Conservation (phyloP, 1,140 invertebrate species). For the Drosophila pectinifera region DNA sequence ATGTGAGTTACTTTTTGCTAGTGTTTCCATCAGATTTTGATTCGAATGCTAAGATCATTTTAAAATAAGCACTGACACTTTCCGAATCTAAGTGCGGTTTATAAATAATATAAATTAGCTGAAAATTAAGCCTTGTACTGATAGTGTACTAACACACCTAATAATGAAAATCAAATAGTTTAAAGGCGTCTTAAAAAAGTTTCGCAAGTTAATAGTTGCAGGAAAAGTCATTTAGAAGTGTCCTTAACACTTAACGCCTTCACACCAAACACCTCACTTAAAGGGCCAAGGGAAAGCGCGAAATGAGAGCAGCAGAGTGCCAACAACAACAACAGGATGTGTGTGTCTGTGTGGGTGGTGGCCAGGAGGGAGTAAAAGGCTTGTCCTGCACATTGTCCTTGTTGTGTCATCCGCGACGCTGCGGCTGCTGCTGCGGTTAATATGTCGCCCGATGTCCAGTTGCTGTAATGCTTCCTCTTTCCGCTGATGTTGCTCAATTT, state of each 20-base stretch:
- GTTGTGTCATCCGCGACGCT: conserved; percentile 53
- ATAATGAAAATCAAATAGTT: not conserved
- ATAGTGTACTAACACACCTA: too few relatives aligned
- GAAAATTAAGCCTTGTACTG: not conserved
- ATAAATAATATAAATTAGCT: not conserved
- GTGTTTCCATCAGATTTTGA: not conserved
- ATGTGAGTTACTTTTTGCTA: not conserved
- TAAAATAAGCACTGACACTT: too few relatives aligned
- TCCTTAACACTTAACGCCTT: not conserved
- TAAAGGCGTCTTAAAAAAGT: not conserved
- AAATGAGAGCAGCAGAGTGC: conserved; percentile 17
- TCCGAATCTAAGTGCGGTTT: too few relatives aligned
- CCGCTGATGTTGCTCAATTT: conserved; percentile 24
- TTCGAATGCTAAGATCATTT: not conserved
- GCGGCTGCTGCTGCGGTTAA: conserved; percentile 66
- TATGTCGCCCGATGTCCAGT: conserved; percentile 68
- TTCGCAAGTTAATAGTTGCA: not conserved
- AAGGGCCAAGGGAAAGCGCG: not conserved
- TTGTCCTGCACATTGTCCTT: conserved; percentile 19
- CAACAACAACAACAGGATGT: conserved; percentile 24
- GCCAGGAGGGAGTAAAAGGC: conserved; percentile 1
- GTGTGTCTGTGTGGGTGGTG: not conserved
- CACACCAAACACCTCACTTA: conserved; percentile 24
- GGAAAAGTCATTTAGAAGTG: not conserved
- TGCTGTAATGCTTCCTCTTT: conserved; percentile 29